A percentile compares a stretch with the other conserved stretches of the same genome.
phyloP scores from a whole-genome alignment of 1,140 invertebrate genomes.

The Pseudomyrmex concolor region DNA sequence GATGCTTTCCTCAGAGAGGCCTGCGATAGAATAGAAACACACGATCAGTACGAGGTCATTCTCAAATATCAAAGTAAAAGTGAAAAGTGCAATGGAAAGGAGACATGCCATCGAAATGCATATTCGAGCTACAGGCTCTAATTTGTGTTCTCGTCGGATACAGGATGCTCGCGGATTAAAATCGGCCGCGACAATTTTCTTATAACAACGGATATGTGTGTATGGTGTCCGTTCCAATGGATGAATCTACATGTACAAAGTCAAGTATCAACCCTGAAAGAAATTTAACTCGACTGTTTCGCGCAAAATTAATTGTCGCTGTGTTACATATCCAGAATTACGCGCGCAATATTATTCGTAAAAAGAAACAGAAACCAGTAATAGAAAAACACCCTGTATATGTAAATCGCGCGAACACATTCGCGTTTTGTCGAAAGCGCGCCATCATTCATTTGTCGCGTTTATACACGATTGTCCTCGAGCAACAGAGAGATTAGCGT shows the following conservation, averaged over 20 bases:
- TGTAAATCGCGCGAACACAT: conserved; percentile 32
- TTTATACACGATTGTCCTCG: conserved; percentile 47
- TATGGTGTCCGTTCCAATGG: neutral
- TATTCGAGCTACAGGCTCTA: conserved; percentile 58
- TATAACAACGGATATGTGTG: neutral
- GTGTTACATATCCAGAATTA: too few relatives aligned
- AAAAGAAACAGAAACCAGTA: neutral
- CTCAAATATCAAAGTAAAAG: conserved; percentile 16
- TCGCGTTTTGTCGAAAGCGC: conserved; percentile 66
- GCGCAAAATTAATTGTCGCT: too few relatives aligned
- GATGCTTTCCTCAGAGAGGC: conserved; percentile 85
- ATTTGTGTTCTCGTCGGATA: conserved; percentile 18
- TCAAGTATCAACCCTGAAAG: too few relatives aligned
- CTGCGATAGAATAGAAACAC: conserved; percentile 82
- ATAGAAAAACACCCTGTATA: conserved; percentile 18
- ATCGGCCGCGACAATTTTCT: neutral
- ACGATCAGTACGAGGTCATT: conserved; percentile 69
- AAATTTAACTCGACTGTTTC: too few relatives aligned
- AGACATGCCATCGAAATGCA: conserved; percentile 60
- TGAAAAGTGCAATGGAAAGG: conserved; percentile 34
- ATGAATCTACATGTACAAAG: too few relatives aligned
- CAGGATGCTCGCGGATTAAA: neutral
- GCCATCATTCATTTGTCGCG: conserved; percentile 68
- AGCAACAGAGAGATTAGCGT: conserved; percentile 25
- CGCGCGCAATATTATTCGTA: too few relatives aligned